Evolutionary conservation across 2,797 vertebrate genomes (phyloP), one percentile per base, ranked within the genome.

Genomic region (Platalea minor): DNA sequence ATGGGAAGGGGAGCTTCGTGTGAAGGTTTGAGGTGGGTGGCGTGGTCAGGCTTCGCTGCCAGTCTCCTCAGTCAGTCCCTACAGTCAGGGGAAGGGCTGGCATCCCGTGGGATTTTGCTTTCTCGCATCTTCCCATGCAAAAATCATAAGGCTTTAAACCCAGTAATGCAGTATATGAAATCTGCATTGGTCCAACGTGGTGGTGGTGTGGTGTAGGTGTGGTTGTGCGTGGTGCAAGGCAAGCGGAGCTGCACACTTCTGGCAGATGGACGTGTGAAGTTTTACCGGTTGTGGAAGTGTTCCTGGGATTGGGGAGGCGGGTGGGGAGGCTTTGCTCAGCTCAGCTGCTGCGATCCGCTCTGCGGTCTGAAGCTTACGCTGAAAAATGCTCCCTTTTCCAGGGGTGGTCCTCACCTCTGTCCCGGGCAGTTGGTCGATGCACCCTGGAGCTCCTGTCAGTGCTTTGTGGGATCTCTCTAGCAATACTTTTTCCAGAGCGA

Each of bases 131-230:
- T 45, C 28, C 31, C 21, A 2, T 76, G 72, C 25, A 69, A 61
- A 56, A 54, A 43, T 11, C 43, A 17, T 28, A 4, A 56, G 57
- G 35, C 63, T 61, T 69, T 69, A 83, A 46, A 13, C 13, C 26
- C 54, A 17, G 53, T 18, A 21, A 35, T 17, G 53, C 48, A 6
- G 72, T 4, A 4, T 29, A 2, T 48, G 43, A 16, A 13, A 11
- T 11, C 37, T 28, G 20, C 10, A 0, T 11, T 20, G 43, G 43
- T 50, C 43, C 8, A 1, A 4, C 9, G 4, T 9, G 11, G 57
- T 11, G 57, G n/a, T 4, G 43, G 35, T 6, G 48, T 5, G 46
- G 35, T 24, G 43, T 21, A 8, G 16, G 79, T 25, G 54, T 41
- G 54, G 56, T 4, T 17, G 53, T 20, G 46, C 7, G 18, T 31